phyloP scores from a whole-genome alignment of 2,888 invertebrate species.

The Saturnia pavonia region DNA sequence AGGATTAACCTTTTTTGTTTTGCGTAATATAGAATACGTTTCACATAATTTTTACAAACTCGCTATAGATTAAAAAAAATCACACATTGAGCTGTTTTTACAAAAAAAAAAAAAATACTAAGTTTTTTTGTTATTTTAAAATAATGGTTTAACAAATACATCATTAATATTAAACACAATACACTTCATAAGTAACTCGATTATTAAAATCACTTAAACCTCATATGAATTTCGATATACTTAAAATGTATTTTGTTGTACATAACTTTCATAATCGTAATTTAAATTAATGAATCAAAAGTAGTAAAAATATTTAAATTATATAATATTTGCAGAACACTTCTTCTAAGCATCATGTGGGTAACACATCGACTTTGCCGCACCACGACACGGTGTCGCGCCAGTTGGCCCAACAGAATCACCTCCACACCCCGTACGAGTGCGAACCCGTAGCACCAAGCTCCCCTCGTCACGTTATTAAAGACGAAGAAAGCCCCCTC shows the following conservation, averaged over 20 bases:
- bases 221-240: not conserved
- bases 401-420: constrained; percentile 71
- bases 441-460: constrained; percentile 73
- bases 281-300: not conserved
- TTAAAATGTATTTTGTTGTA: not conserved
- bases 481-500: constrained; percentile 71
- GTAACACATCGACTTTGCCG: constrained; percentile 85
- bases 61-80: not conserved
- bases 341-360: constrained; percentile 90
- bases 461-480: constrained; percentile 71
- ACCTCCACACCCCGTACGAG: constrained; percentile 81
- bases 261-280: not conserved
- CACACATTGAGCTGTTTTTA: constrained; percentile 48
- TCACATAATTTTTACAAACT: not conserved
- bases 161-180: not conserved
- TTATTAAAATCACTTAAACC: not conserved
- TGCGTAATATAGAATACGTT: not conserved
- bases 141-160: not conserved
- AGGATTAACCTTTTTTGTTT: not conserved
- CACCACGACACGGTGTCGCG: constrained; percentile 83
- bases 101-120: too few species aligned
- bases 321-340: constrained; percentile 84
- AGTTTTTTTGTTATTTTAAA: too few species aligned
- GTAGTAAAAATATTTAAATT: not conserved
- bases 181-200: not conserved